These are phyloP conservation scores for Morelia viridis DNA, from an alignment of 2,797 vertebrate genomes.

Conservation along the genomic window DNA sequence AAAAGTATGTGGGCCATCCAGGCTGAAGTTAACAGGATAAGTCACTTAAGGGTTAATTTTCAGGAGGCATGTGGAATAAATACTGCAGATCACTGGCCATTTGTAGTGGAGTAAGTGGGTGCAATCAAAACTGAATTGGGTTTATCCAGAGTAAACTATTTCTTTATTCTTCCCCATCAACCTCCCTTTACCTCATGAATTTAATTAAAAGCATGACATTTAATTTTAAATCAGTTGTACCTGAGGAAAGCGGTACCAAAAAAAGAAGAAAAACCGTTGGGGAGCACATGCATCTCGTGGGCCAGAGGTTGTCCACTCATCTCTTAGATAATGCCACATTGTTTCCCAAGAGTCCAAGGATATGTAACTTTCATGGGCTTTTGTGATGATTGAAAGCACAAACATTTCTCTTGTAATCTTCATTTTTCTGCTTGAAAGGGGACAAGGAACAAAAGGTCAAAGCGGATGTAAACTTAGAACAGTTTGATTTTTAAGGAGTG, in stretches of 20 bases:
- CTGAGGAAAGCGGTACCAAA: no score
- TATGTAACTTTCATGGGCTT: neutral
- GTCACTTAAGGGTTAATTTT: no score
- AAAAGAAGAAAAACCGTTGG: no score
- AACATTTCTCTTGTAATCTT: neutral
- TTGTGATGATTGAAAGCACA: neutral
- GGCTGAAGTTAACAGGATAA: neutral
- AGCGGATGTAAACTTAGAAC: neutral
- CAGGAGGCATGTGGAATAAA: neutral
- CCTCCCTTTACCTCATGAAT: no score
- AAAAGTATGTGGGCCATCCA: neutral
- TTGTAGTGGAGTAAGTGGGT: no score
- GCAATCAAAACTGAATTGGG: neutral
- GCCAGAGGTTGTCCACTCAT: no score
- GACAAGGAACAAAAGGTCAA: neutral
- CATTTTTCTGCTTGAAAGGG: neutral
- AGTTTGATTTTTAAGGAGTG: constrained; percentile 36
- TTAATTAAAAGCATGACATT: no score
- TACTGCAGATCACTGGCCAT: no score
- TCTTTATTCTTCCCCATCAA: no score
- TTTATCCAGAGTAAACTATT: neutral
- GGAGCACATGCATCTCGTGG: no score
- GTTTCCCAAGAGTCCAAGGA: neutral
- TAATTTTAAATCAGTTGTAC: no score
- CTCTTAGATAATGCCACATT: neutral